Conservation (phyloP, 2,888 invertebrate genomes). For the Mystacides longicornis region DNA sequence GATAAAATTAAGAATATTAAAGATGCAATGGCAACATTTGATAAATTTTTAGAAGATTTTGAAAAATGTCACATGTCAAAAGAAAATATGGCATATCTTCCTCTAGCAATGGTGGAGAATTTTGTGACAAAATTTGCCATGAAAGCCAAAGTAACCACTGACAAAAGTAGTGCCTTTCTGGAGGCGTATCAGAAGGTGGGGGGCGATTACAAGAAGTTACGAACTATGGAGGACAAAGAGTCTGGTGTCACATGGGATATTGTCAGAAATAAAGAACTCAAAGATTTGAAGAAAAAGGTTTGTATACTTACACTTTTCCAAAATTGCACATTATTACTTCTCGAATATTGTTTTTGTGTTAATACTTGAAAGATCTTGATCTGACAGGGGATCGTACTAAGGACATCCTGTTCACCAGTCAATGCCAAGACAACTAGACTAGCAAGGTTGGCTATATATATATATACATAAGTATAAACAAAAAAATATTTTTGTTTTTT, state of each 20-base stretch:
- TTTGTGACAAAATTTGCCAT: conserved; percentile 49
- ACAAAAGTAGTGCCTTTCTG: conserved; percentile 47
- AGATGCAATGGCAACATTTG: conserved; percentile 62
- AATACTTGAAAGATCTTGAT: no score
- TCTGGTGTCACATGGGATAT: conserved; percentile 67
- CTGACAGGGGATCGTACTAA: no score
- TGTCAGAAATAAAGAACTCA: conserved; percentile 57
- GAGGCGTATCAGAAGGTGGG: conserved; percentile 56
- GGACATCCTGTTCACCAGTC: no score
- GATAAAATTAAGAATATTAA: conserved; percentile 68
- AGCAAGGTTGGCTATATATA: no score
- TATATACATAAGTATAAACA: no score
- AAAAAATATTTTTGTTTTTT: conserved; percentile 28
- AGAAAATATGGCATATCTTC: conserved; percentile 63
- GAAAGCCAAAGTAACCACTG: conserved; percentile 43
- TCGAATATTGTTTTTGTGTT: no score
- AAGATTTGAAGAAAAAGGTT: conserved; percentile 46
- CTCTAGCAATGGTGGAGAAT: conserved; percentile 51
- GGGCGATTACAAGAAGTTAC: conserved; percentile 66
- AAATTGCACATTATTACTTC: no score
- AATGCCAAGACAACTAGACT: no score
- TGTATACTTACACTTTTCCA: no score
- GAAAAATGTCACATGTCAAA: conserved; percentile 58
- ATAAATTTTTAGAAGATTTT: conserved; percentile 67
- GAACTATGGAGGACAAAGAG: conserved; percentile 51